phyloP scores from a whole-genome alignment of 2,797 vertebrate genomes.

The Neoniphon sammara region DNA sequence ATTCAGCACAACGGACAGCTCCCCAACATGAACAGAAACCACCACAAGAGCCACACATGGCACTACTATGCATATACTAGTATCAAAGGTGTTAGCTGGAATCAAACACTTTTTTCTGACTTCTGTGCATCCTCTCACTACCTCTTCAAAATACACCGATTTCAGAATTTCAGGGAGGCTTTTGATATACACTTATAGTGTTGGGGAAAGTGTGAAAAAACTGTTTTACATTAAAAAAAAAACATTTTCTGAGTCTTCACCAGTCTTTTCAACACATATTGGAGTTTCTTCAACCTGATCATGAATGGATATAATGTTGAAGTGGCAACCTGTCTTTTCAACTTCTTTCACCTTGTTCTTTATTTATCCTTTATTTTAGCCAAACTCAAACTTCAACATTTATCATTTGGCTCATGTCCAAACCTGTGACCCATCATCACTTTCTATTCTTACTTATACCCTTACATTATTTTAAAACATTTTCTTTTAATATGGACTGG shows the following conservation, averaged over 20 bases:
- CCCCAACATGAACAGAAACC: slow-evolving; percentile 4
- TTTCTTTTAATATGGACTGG: background rate
- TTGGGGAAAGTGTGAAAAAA: too few relatives aligned
- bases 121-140: too few relatives aligned
- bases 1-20: slow-evolving; percentile 76
- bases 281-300: background rate
- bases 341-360: background rate
- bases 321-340: background rate
- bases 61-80: background rate
- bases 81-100: background rate
- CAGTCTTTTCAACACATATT: too few relatives aligned
- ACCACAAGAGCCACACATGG: background rate
- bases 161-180: too few relatives aligned
- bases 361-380: background rate
- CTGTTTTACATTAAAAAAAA: too few relatives aligned
- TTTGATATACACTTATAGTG: too few relatives aligned
- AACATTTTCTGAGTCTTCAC: too few relatives aligned
- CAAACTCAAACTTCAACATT: background rate
- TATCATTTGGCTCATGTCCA: background rate
- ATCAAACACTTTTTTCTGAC: background rate
- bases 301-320: background rate
- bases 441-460: background rate
- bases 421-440: background rate
- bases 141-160: too few relatives aligned
- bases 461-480: background rate